Percentiles rank a stretch among this genome's conserved stretches.
Conservation (phyloP, 2,797 vertebrate species). For the Cynopterus sphinx region DNA sequence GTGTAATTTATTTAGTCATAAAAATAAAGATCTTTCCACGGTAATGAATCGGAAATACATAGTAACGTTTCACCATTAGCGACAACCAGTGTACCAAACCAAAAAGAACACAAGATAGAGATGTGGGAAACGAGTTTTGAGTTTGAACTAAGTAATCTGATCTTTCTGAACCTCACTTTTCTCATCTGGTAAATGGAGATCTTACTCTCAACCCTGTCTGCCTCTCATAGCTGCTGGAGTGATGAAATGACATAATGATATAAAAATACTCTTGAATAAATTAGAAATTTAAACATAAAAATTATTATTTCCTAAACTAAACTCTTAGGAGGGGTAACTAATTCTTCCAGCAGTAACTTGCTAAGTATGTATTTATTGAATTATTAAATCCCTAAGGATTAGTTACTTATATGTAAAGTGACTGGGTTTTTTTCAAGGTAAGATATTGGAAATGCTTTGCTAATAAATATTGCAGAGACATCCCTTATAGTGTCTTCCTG, state of each 20-base stretch:
- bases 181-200: neutral
- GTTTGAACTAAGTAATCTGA: neutral
- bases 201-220: neutral
- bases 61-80: neutral
- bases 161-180: slow-evolving; percentile 30
- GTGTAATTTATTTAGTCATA: neutral
- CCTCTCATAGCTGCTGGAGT: neutral
- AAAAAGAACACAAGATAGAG: neutral
- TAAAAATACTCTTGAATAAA: slow-evolving; percentile 21
- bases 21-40: neutral
- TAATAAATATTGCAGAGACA: neutral
- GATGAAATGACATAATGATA: neutral
- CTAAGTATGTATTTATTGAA: neutral
- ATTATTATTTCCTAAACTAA: slow-evolving; percentile 13
- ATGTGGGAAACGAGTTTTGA: slow-evolving; percentile 9
- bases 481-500: neutral
- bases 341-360: slow-evolving; percentile 3
- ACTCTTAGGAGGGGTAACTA: neutral
- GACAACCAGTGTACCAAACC: neutral
- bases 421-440: neutral
- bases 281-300: neutral
- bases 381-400: neutral
- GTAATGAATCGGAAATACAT: neutral
- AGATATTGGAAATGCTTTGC: slow-evolving; percentile 44
- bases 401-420: slow-evolving; percentile 18